Evolutionary conservation across 2,888 invertebrate species (phyloP).

Genomic region (Noctua comes): DNA sequence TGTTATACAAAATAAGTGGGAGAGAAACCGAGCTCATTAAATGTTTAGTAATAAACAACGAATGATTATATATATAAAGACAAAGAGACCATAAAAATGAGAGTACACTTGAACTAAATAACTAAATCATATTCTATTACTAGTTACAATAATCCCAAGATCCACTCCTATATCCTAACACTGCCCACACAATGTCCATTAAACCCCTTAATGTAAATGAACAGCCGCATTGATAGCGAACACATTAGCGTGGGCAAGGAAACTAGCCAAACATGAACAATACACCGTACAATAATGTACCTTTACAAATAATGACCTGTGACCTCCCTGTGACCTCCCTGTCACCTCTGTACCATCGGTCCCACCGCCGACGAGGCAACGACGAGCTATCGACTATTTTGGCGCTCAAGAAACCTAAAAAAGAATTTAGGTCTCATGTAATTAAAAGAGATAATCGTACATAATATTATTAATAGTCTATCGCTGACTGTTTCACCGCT

Average conservation of each 20-base stretch:
- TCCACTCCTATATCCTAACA: background rate
- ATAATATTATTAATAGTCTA: background rate
- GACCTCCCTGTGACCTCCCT: background rate
- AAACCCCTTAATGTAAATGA: conserved; percentile 31
- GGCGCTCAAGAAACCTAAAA: background rate
- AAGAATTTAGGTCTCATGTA: background rate
- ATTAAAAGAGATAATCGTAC: background rate
- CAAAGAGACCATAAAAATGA: background rate
- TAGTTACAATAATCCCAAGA: too few species aligned
- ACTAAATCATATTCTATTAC: background rate
- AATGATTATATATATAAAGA: background rate
- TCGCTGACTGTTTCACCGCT: background rate
- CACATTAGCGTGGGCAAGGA: conserved; percentile 32
- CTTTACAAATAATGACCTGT: conserved; percentile 42
- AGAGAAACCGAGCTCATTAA: background rate
- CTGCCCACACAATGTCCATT: conserved; percentile 5
- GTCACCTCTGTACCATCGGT: background rate
- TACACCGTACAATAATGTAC: conserved; percentile 19
- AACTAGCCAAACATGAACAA: conserved; percentile 34
- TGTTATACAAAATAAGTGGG: background rate
- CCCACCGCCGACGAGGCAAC: background rate
- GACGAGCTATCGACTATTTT: background rate
- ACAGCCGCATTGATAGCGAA: conserved; percentile 21
- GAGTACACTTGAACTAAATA: background rate
- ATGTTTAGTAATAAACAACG: background rate